phyloP scores from a whole-genome alignment of 2,888 invertebrate genomes.

The Clusia tigrina region DNA sequence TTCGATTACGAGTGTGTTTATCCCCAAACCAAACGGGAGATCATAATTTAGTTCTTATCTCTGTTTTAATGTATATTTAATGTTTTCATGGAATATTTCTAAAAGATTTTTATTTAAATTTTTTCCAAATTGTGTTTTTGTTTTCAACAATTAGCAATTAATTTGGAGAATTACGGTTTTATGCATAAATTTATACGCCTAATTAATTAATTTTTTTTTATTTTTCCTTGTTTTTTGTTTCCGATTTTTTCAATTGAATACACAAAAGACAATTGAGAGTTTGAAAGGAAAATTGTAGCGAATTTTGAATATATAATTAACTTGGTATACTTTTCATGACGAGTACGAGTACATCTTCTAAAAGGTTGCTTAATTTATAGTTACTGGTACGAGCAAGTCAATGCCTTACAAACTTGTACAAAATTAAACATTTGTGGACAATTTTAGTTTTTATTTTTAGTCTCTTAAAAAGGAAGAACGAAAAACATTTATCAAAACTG shows the following conservation, averaged over 20 bases:
- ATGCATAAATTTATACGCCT: background rate
- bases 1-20: too few species aligned
- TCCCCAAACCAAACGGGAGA: too few species aligned
- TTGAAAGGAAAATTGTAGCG: background rate
- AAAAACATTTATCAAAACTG: slow-evolving; percentile 9
- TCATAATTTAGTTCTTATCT: too few species aligned
- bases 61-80: too few species aligned
- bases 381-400: background rate
- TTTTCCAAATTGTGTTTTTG: slow-evolving; percentile 24
- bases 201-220: background rate
- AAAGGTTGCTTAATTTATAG: background rate
- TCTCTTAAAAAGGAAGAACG: too few species aligned
- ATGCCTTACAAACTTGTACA: background rate
- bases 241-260: background rate
- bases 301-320: background rate
- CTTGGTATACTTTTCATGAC: slow-evolving; percentile 4
- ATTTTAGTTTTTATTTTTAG: slow-evolving; percentile 4
- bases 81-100: too few species aligned
- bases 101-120: too few species aligned
- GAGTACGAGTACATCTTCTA: background rate
- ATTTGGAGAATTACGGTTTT: slow-evolving; percentile 33
- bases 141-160: slow-evolving; percentile 37
- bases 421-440: slow-evolving; percentile 7
- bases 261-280: too few species aligned
- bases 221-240: background rate